Evolutionary conservation across 2,888 invertebrate genomes (phyloP).

Genomic region (Nebria brevicollis): DNA sequence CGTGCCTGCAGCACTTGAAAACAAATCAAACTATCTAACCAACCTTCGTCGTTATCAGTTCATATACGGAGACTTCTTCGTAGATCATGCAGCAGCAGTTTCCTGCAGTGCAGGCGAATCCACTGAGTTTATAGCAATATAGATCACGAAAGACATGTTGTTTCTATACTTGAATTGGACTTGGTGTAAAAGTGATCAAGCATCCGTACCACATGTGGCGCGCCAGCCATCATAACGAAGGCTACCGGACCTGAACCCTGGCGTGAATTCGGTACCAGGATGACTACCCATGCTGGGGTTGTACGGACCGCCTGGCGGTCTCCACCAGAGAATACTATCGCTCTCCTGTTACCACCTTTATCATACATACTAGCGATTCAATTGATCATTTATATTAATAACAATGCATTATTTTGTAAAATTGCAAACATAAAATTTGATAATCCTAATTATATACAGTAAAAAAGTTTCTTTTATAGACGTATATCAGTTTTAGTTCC

Average conservation of each 20-base stretch:
- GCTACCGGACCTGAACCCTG: neutral
- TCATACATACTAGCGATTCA: no score
- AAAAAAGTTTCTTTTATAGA: no score
- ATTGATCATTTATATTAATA: no score
- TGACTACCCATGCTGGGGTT: neutral
- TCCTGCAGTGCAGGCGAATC: neutral
- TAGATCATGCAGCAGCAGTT: neutral
- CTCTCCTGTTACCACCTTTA: no score
- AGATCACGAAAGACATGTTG: neutral
- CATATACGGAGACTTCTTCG: neutral
- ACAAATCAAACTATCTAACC: neutral
- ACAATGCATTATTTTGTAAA: no score
- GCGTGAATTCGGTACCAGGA: neutral
- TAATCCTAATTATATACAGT: no score
- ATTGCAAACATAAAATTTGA: no score
- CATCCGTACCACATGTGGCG: neutral
- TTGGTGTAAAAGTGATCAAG: neutral
- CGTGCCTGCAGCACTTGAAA: neutral
- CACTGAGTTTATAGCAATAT: neutral
- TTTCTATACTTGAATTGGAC: neutral
- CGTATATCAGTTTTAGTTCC: no score
- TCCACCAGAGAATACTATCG: neutral
- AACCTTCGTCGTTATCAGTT: neutral
- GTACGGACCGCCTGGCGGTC: neutral
- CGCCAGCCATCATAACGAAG: neutral